Conservation (phyloP, 2,888 invertebrate species). For the Tenthredo mesomela region DNA sequence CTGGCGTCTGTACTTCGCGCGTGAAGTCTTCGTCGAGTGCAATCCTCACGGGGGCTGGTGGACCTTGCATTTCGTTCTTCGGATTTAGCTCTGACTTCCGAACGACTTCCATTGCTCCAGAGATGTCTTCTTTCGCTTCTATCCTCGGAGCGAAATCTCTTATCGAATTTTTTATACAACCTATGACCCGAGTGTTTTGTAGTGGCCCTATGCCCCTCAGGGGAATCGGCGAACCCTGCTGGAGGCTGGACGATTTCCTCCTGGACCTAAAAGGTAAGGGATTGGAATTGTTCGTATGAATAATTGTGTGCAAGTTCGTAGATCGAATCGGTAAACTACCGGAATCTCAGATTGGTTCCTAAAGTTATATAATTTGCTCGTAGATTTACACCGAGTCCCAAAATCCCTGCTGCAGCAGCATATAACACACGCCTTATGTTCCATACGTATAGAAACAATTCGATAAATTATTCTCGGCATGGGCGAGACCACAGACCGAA, state of each 20-base stretch:
- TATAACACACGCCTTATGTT: neutral
- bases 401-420: slow-evolving; percentile 16
- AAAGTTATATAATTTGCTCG: slow-evolving; percentile 27
- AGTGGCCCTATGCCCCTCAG: slow-evolving; percentile 78
- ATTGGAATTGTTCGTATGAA: neutral
- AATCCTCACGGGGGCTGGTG: slow-evolving; percentile 70
- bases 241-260: slow-evolving; percentile 92
- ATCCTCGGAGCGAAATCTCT: slow-evolving; percentile 89
- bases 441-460: slow-evolving; percentile 11
- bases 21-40: slow-evolving; percentile 70
- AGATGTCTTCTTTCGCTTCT: slow-evolving; percentile 84
- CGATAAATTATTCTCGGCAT: slow-evolving; percentile 47
- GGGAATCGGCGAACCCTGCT: slow-evolving; percentile 93
- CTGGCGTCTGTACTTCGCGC: slow-evolving; percentile 87
- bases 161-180: slow-evolving; percentile 89
- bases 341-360: neutral
- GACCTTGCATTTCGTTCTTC: slow-evolving; percentile 72
- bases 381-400: slow-evolving; percentile 16
- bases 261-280: slow-evolving; percentile 69
- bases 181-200: slow-evolving; percentile 78
- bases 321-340: neutral
- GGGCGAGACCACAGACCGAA: slow-evolving; percentile 43
- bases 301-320: slow-evolving; percentile 1
- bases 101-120: slow-evolving; percentile 80
- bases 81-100: slow-evolving; percentile 88